phyloP scores from a whole-genome alignment of 2,113 vertebrate species.

The Laticauda colubrina region DNA sequence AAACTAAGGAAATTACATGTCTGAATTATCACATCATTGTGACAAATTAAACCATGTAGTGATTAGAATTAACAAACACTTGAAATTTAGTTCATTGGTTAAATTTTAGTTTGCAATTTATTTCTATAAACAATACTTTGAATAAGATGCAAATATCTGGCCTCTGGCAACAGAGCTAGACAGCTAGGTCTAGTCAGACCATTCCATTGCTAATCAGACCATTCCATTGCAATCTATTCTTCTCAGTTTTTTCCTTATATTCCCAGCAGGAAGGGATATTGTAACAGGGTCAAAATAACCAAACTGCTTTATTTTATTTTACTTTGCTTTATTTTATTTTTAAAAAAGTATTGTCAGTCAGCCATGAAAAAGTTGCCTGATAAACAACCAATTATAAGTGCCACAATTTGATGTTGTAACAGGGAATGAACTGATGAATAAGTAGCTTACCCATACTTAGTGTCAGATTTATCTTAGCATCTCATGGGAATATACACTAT shows the following conservation, averaged over 20 bases:
- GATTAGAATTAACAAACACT: not conserved
- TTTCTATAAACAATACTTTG: not conserved
- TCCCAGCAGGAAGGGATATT: not conserved
- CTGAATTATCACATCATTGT: not conserved
- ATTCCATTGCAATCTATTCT: not conserved
- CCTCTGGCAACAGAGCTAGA: not conserved
- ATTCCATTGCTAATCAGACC: not conserved
- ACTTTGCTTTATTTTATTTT: not conserved
- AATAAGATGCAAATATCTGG: not conserved
- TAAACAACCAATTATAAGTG: not conserved
- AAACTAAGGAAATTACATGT: not conserved
- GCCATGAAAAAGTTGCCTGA: not conserved
- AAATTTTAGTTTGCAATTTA: not conserved
- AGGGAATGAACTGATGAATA: not conserved
- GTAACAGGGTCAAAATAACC: not conserved
- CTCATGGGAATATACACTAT: not conserved
- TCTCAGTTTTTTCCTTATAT: not conserved
- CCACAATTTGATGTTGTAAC: not conserved
- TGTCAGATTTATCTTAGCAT: not conserved
- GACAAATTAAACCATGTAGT: not conserved
- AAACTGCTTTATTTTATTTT: not conserved
- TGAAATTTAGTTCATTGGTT: not conserved
- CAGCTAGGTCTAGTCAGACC: not conserved
- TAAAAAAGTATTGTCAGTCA: not conserved
- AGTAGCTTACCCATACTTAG: not conserved